Evolutionary conservation across 2,888 invertebrate genomes (phyloP), one percentile per base, ranked within the genome.

Genomic region (Lasioglossum calceatum): DNA sequence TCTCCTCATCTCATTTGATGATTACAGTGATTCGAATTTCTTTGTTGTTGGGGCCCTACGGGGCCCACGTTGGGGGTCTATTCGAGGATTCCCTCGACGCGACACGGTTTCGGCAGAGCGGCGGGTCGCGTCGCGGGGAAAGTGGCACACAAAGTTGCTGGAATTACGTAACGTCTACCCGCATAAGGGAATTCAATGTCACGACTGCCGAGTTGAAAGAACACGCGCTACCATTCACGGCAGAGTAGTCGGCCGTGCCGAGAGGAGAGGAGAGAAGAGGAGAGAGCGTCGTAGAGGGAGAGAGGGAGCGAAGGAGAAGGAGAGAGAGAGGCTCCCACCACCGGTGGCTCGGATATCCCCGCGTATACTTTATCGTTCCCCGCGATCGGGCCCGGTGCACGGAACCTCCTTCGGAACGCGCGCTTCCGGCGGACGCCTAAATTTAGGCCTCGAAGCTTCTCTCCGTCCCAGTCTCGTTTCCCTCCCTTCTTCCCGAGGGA

Each of bases 401-500:
- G 90, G 85, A 91, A 84, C 85, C 84, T 82, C 76, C 82, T 83
- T 58, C 77, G 74, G 82, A 87, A 82, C 86, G 82, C 87, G 83
- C 81, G 87, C 90, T 91, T 92, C 92, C 92, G 92, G 89, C 89
- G 92, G 90, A 91, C 91, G 90, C 92, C 93, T 91, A 93, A 93
- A 93, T 93, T 93, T 93, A 91, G 91, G 91, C 90, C 88, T 88
- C 87, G 82, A 36, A 36, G 85, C 80, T 47, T 73, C 73, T 50
- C 73, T 32, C 67, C 32, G 2, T 67, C 67, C 67, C 32, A 54
- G 23, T 67, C 32, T 61, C 16, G 16, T 36, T 32, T 32, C 32
- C 32, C 67, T 7, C 19, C 70, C 14, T n/a, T n/a, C 23, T 10
- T 39, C 23, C 12, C 71, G 42, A 7, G 42, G 71, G 39, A 42